Evolutionary conservation across 2,797 vertebrate genomes (phyloP).

Genomic region (Emydoidea blandingii): DNA sequence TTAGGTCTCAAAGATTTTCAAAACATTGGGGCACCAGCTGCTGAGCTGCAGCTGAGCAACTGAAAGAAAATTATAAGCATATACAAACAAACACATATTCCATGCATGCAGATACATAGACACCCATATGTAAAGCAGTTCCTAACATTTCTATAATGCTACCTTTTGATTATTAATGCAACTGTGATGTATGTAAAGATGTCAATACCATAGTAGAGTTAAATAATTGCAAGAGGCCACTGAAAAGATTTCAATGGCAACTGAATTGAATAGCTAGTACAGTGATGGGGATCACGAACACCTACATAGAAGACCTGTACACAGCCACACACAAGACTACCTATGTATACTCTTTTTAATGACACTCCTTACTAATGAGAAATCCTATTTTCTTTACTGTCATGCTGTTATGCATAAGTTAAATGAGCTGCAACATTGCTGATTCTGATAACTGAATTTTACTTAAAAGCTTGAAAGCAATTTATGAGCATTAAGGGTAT

Average conservation of each 20-base stretch:
- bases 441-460: not conserved
- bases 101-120: not conserved
- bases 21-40: constrained; percentile 61
- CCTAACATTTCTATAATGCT: not conserved
- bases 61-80: not conserved
- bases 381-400: not conserved
- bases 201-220: not conserved
- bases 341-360: not conserved
- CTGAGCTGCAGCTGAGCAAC: constrained; percentile 33
- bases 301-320: not conserved
- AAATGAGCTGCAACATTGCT: not conserved
- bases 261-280: fast-evolving
- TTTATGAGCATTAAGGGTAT: not conserved
- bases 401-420: not conserved
- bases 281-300: not conserved
- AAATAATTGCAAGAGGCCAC: not conserved
- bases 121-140: fast-evolving
- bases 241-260: not conserved
- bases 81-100: not conserved
- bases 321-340: fast-evolving
- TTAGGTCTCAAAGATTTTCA: constrained; percentile 69
- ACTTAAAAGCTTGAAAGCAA: not conserved
- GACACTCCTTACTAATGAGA: not conserved
- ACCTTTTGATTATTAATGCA: not conserved
- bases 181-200: fast-evolving